Conservation (phyloP, 2,113 vertebrate species). For the Romanogobio albipinnatus region DNA sequence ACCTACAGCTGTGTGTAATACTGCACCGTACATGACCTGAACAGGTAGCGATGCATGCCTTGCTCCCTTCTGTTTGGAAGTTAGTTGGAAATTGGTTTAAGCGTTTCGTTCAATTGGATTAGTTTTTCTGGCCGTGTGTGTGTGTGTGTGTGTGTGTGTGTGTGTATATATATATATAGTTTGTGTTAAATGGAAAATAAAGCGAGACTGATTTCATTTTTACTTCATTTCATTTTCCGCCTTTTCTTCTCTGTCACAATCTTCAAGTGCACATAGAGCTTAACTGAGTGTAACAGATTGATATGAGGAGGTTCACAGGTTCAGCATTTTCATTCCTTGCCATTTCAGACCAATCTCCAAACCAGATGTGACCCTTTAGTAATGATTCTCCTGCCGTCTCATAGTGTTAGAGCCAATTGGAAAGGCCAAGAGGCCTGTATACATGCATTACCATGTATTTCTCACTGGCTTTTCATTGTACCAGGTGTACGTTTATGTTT, state of each 20-base stretch:
- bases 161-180: conserved; percentile 1
- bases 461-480: background rate
- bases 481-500: background rate
- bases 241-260: conserved; percentile 50
- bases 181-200: conserved; percentile 49
- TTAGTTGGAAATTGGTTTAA: conserved; percentile 36
- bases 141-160: background rate
- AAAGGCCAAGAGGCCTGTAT: conserved; percentile 11
- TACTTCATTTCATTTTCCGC: conserved; percentile 44
- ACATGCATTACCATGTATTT: background rate
- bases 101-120: conserved; percentile 20
- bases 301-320: conserved; percentile 57
- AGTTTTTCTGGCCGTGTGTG: background rate
- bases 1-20: conserved; percentile 34
- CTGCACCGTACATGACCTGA: background rate
- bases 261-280: conserved; percentile 49
- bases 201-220: conserved; percentile 49
- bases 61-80: conserved; percentile 40
- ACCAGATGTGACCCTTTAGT: conserved; percentile 53
- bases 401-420: conserved; percentile 23
- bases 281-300: conserved; percentile 55
- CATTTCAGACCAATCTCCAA: conserved; percentile 51
- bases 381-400: conserved; percentile 42
- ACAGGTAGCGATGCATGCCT: background rate
- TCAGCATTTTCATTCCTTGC: conserved; percentile 54